Evolutionary conservation across 1,140 invertebrate species (phyloP).

Genomic region (Sycobia sp.): DNA sequence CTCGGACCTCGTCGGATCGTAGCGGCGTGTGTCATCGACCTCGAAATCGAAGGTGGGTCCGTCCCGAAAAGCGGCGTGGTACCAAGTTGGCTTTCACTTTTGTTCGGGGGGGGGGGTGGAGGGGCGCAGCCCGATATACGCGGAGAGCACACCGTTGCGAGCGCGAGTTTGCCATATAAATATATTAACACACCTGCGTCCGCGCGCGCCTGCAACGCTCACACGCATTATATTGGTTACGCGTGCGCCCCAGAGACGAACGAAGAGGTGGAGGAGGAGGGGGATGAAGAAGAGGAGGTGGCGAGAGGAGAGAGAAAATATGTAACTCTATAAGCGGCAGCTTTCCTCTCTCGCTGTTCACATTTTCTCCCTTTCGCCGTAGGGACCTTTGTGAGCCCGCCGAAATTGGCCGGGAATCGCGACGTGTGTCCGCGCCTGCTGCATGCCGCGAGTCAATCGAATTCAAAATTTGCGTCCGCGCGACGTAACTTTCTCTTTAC

Average conservation of each 20-base stretch:
- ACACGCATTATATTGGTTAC: constrained; percentile 20
- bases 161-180: constrained; percentile 17
- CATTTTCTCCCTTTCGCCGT: too few species aligned
- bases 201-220: neutral
- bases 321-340: constrained; percentile 5
- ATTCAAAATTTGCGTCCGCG: constrained; percentile 28
- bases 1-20: too few species aligned
- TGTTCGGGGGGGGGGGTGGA: constrained; percentile 37
- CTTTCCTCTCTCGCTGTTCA: constrained; percentile 25
- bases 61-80: constrained; percentile 49
- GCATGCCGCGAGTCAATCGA: too few species aligned
- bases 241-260: constrained; percentile 10
- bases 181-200: neutral
- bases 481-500: constrained; percentile 24
- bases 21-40: constrained; percentile 53
- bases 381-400: neutral
- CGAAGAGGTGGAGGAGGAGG: too few species aligned
- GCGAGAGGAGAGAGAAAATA: constrained; percentile 21
- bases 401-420: too few species aligned
- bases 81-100: constrained; percentile 58
- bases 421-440: constrained; percentile 3
- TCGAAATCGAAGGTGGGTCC: constrained; percentile 51
- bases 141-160: constrained; percentile 32
- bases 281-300: too few species aligned
- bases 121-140: too few species aligned